Evolutionary conservation across 1,140 invertebrate genomes (phyloP), one percentile per base, ranked within the genome.

Genomic region (Papilio glaucus): DNA sequence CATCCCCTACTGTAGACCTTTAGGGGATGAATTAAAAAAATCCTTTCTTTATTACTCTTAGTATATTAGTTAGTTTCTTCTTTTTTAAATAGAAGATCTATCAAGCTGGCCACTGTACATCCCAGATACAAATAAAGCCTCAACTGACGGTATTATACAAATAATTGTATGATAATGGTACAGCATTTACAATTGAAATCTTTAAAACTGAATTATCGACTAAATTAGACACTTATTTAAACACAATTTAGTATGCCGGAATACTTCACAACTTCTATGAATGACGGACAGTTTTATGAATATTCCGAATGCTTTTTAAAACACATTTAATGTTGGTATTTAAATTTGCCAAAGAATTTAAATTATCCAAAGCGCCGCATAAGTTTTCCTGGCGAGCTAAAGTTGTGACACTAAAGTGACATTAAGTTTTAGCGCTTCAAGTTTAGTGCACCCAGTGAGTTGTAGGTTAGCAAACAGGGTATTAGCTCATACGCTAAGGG

Each of bases 361-460:
- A 57, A 57, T 57, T 57, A 57, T 57, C 49, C 45, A 8, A 24
- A 24, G 49, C 10, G 42, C 49, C 49, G 49, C 21, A 24, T 57
- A 26, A 57, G 49, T 57, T 57, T 57, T 57, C 49, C 24, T 24
- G 12, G 49, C 49, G 21, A 21, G 24, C 12, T 24, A 24, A 57
- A 57, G 49, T 57, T 57, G 10, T 57, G 49, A 57, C 4, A 57
- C 49, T 57, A 24, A 57, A 57, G 49, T 24, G 49, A 57, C 49
- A 26, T 57, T 57, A 57, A 57, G 49, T 57, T 57, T 57, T 57
- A 57, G 49, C 24, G 49, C 49, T 57, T 57, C 18, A 57, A 57
- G 49, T 12, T 57, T 24, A 57, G 4, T 57, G 49, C 21, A 57
- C 49, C 9, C 49, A 21, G 18, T 12, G 6, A 10, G 24, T 57